Percentiles rank a stretch among this genome's conserved stretches.
Evolutionary conservation across 2,113 vertebrate genomes (phyloP).

Genomic region (Larimichthys crocea): DNA sequence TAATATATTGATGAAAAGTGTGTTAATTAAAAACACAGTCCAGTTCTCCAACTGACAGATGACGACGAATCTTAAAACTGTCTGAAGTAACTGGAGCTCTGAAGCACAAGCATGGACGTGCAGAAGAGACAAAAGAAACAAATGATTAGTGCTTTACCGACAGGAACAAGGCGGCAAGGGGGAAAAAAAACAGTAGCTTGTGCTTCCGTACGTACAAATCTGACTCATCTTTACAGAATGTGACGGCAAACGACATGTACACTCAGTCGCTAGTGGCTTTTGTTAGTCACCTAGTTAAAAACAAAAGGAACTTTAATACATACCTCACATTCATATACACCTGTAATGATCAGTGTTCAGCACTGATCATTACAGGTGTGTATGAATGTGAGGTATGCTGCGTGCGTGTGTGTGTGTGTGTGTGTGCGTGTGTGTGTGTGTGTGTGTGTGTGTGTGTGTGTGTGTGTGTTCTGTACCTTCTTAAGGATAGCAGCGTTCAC

Average conservation of each 20-base stretch:
- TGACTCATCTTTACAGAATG: neutral
- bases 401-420: neutral
- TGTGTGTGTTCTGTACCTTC: constrained; percentile 86
- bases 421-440: neutral
- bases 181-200: neutral
- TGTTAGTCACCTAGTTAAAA: neutral
- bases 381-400: neutral
- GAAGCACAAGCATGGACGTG: neutral
- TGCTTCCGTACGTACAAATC: neutral
- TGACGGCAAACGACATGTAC: neutral
- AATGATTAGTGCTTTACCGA: neutral
- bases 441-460: neutral
- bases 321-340: neutral
- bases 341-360: too few species aligned
- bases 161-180: neutral
- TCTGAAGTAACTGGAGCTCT: neutral
- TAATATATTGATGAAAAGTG: neutral
- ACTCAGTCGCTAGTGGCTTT: too few species aligned
- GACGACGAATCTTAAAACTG: neutral
- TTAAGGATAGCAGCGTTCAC: constrained; percentile 99
- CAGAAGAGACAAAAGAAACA: neutral
- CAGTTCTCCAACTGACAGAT: neutral
- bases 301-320: neutral
- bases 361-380: neutral
- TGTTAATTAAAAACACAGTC: neutral